Base-by-base conservation (phyloP, 2,113 vertebrate species). In the Sorex fumeus region DNA sequence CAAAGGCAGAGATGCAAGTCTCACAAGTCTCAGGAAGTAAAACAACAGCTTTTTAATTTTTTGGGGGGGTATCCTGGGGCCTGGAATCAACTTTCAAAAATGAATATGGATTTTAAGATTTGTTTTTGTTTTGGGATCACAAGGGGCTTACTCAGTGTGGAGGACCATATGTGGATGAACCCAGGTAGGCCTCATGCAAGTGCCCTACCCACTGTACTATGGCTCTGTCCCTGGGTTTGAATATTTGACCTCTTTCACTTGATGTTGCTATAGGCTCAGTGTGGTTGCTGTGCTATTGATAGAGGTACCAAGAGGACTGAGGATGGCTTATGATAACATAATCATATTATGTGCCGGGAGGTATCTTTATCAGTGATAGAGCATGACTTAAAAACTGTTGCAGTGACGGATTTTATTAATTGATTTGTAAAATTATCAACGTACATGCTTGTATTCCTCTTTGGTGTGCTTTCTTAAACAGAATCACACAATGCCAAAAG, bases 271-370 rank as follows among this genome's bases (percentile, higher is more conserved):
- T 0, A 64, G 82, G 28, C 57, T 81, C 23, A 13, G 7, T 60
- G 66, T 76, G n/a, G 60, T 57, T 21, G 77, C 13, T 53, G 43
- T 25, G 80, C 80, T 47, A 69, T 78, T 87, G 84, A 91, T 70
- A 92, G 28, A 50, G 50, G 75, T 78, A 78, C 75, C 40, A 27
- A 82, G 91, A 66, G 93, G 72, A 79, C 60, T 23, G 78, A 67
- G 69, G 69, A 95, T 40, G 81, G 78, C 57, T 91, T 78, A 81
- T 89, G 66, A 62, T 69, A 50, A 50, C 5, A 84, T 62, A 64
- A 28, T 92, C 87, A 43, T 94, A 83, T 34, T 75, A 62, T 84
- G 64, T 13, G 28, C 69, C 34, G 53, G 36, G 21, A 21, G 71
- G 64, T 34, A 77, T 57, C 84, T 69, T 88, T 90, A 87, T 79